A percentile compares a stretch with the other conserved stretches of the same genome.
phyloP scores from a whole-genome alignment of 2,113 vertebrate genomes.

The Eudorcas thomsonii region DNA sequence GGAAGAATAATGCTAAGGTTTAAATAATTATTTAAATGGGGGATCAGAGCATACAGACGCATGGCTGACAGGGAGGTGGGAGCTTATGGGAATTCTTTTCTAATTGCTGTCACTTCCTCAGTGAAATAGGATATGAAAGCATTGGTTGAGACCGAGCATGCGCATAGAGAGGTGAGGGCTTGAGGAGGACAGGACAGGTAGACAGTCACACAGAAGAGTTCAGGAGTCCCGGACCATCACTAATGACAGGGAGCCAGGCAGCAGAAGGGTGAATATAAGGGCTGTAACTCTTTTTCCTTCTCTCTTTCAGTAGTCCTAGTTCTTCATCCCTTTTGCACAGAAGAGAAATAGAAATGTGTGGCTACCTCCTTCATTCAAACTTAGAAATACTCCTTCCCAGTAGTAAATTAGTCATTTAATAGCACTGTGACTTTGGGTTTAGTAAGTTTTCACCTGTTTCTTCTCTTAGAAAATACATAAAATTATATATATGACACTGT shows the following conservation, averaged over 20 bases:
- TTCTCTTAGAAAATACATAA: not conserved
- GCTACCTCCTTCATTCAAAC: not conserved
- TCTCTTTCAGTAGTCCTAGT: not conserved
- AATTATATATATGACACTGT: not conserved
- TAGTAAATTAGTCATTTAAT: not conserved
- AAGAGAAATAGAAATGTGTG: not conserved
- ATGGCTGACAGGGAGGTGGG: not conserved
- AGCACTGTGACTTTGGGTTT: not conserved
- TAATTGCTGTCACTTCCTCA: not conserved
- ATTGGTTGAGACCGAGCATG: not conserved
- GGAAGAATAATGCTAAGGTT: not conserved
- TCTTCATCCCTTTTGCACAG: not conserved
- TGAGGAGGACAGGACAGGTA: not conserved
- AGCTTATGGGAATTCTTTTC: not conserved
- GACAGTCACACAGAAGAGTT: not conserved
- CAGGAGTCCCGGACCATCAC: fast-evolving
- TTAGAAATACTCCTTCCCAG: not conserved
- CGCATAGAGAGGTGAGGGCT: not conserved
- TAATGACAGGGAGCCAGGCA: fast-evolving
- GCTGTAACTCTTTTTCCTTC: not conserved
- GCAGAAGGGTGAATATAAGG: not conserved
- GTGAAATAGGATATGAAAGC: not conserved
- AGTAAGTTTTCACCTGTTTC: not conserved
- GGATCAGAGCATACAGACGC: not conserved
- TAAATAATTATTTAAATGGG: not conserved